phyloP scores from a whole-genome alignment of 2,797 vertebrate species.

The Serranus cabrilla region DNA sequence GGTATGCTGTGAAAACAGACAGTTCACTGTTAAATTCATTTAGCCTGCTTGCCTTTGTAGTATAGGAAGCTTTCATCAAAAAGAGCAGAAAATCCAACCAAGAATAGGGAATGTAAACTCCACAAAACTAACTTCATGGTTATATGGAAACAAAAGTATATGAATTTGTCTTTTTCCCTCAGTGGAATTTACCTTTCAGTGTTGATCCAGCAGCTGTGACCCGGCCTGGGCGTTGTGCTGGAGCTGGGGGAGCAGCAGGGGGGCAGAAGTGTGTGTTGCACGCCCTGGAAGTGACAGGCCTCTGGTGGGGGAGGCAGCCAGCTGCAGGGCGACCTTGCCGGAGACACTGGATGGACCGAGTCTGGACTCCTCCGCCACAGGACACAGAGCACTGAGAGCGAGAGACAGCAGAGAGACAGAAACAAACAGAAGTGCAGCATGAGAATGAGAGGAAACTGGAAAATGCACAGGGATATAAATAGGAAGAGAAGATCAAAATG shows the following conservation, averaged over 20 bases:
- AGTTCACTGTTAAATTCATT: too few species aligned
- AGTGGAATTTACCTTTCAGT: conserved; percentile 65
- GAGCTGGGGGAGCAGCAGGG: conserved; percentile 60
- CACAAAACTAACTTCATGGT: background rate
- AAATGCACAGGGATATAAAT: conserved; percentile 35
- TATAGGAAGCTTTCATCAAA: background rate
- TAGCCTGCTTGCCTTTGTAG: background rate
- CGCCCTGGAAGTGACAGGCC: conserved; percentile 89
- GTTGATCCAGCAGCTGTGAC: conserved; percentile 50
- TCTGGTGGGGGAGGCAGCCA: conserved; percentile 90
- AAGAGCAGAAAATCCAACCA: background rate
- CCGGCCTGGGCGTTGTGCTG: conserved; percentile 46
- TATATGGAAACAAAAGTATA: background rate
- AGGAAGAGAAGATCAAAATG: conserved; percentile 41
- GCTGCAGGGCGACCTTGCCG: conserved; percentile 89
- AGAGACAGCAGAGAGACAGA: conserved; percentile 1
- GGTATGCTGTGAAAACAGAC: too few species aligned
- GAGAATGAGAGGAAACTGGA: conserved; percentile 11
- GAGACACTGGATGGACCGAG: conserved; percentile 91
- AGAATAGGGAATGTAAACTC: conserved; percentile 2
- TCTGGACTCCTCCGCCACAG: conserved; percentile 97
- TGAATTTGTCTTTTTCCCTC: conserved; percentile 7
- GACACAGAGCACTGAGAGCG: conserved; percentile 91
- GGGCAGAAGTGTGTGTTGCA: conserved; percentile 98
- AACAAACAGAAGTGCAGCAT: conserved; percentile 16